These are phyloP conservation scores for Sclerurus mexicanus DNA, from an alignment of 2,113 vertebrate genomes.

Conservation along the genomic window DNA sequence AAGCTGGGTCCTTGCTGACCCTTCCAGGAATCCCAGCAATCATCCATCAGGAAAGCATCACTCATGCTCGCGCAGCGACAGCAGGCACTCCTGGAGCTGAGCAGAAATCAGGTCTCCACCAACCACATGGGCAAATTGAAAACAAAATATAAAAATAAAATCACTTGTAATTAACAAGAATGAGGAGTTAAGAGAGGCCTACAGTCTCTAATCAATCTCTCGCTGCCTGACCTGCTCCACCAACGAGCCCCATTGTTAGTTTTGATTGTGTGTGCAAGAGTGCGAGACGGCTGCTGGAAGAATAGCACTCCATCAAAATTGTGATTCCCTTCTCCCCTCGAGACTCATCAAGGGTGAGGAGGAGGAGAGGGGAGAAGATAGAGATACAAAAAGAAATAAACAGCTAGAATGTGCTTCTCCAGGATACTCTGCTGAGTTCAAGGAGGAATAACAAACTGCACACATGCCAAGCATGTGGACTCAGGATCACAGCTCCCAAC, in stretches of 20 bases:
- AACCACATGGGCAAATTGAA: not conserved
- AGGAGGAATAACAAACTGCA: not conserved
- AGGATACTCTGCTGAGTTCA: not conserved
- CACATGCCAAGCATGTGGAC: not conserved
- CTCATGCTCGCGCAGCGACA: rapidly evolving
- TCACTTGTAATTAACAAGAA: slow-evolving; percentile 55
- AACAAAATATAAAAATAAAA: slow-evolving; percentile 41
- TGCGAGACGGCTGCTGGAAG: not conserved
- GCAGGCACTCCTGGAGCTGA: rapidly evolving
- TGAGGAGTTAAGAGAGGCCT: slow-evolving; percentile 33
- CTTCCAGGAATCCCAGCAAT: not conserved
- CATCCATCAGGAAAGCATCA: not conserved
- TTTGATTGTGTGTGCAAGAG: slow-evolving; percentile 50
- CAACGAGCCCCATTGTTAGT: slow-evolving; percentile 44
- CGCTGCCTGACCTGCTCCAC: slow-evolving; percentile 9
- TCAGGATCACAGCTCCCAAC: not conserved
- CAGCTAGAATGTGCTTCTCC: not conserved
- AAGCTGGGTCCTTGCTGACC: not conserved
- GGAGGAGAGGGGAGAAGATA: not conserved
- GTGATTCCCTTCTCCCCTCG: not conserved
- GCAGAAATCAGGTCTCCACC: not conserved
- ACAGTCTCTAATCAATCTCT: slow-evolving; percentile 49
- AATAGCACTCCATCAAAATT: slow-evolving; percentile 24
- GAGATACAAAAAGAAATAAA: not conserved
- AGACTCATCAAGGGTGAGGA: not conserved